Evolutionary conservation across 1,140 invertebrate species (phyloP).

Genomic region (Macrobrachium nipponense): DNA sequence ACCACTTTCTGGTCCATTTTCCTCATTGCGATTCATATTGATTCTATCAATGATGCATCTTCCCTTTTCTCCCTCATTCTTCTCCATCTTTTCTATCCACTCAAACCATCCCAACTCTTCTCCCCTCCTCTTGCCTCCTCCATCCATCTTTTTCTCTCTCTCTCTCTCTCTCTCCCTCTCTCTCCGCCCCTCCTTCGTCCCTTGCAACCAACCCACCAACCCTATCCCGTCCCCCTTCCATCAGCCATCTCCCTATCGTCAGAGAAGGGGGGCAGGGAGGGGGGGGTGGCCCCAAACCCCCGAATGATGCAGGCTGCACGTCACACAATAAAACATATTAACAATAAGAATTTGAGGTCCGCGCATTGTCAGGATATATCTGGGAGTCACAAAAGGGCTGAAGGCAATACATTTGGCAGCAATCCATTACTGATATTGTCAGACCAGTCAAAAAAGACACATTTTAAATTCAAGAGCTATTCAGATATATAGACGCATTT

Average conservation of each 20-base stretch:
- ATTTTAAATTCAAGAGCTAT: constrained; percentile 26
- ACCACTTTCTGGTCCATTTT: no score
- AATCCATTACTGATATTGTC: constrained; percentile 27
- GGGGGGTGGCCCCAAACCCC: not conserved
- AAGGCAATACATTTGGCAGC: constrained; percentile 22
- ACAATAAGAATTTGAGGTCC: constrained; percentile 25
- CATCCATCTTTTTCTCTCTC: constrained; percentile 4
- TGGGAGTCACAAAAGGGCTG: constrained; percentile 17
- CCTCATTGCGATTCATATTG: no score
- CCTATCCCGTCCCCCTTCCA: not conserved
- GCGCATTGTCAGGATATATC: constrained; percentile 21
- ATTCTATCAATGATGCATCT: not conserved
- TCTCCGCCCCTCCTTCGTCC: not conserved
- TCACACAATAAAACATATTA: constrained; percentile 24
- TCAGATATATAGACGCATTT: constrained; percentile 26
- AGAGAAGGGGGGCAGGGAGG: not conserved
- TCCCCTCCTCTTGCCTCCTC: constrained; percentile 6
- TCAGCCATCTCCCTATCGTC: not conserved
- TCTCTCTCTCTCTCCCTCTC: constrained; percentile 7
- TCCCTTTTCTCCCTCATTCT: not conserved
- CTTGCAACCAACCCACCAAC: not conserved
- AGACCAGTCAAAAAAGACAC: constrained; percentile 22
- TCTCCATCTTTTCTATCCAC: not conserved
- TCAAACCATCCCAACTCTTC: not conserved
- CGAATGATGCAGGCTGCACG: not conserved